Base-by-base conservation (phyloP, 2,888 invertebrate species). In the Tachina lurida region DNA sequence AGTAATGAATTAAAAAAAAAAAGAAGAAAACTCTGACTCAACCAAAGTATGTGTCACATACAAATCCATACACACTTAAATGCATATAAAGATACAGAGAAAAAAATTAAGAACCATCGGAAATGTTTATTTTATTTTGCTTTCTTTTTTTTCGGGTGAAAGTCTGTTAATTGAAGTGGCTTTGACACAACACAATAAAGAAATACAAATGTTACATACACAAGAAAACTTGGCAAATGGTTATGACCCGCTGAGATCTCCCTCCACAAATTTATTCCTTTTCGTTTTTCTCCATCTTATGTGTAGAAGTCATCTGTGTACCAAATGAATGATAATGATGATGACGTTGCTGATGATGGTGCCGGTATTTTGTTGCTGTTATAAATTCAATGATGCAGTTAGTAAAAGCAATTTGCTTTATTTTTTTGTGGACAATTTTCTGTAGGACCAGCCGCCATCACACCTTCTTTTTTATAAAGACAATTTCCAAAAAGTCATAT, bases 131-230 rank as follows among this genome's bases (percentile, higher is more conserved):
- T 75, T 81, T 81, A 62, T 54, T 80, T 74, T 43, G 3, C 43
- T 75, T 67, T 70, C n/a, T n/a, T n/a, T n/a, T 76, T 79, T 88
- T 78, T 85, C 86, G 88, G 89, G 90, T 89, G 89, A 91, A 91
- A 91, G 91, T 91, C 91, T 91, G 91, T 90, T 91, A 91, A 91
- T 91, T 91, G 91, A 91, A 91, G 91, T 90, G 90, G 89, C 87
- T 82, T 81, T 84, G 85, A 86, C 71, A 79, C 75, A 83, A 78
- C 68, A 82, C 63, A 82, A 82, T 39, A 68, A 49, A 81, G 47
- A 47, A 63, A 71, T 63, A 68, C 65, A 82, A 77, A 81, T 84
- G 79, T 45, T 52, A 22, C 71, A 56, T 10, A 63, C 39, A 70
- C 39, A 75, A 60, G 47, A 76, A 63, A 86, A 75, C 73, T 86